Conservation (phyloP, 2,888 invertebrate species). For the Rhogogaster chlorosoma region DNA sequence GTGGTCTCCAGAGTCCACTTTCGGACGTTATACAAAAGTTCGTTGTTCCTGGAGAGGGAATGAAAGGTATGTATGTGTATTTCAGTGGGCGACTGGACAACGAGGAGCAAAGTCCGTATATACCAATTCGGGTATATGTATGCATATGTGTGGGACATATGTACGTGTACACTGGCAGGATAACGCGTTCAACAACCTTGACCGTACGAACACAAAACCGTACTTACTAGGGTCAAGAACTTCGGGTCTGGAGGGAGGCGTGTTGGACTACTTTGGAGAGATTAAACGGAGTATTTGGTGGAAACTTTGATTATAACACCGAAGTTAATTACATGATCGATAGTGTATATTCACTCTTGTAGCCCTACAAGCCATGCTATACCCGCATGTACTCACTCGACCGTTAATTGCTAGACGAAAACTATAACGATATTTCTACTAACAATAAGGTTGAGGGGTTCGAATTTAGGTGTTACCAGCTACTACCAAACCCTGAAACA, state of each 20-base stretch:
- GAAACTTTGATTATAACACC: conserved; percentile 48
- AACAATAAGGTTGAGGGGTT: neutral
- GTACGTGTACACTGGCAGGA: neutral
- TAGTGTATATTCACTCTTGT: conserved; percentile 14
- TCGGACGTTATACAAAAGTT: conserved; percentile 3
- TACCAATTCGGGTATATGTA: neutral
- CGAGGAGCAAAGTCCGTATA: neutral
- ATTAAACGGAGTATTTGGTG: conserved; percentile 39
- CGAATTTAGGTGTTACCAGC: neutral
- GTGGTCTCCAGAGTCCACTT: conserved; percentile 40
- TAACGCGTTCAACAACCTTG: conserved; percentile 27
- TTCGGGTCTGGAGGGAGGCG: conserved; percentile 25
- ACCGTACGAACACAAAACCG: conserved; percentile 39
- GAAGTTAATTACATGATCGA: conserved; percentile 44
- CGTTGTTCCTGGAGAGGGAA: neutral
- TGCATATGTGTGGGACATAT: neutral
- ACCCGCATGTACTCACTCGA: neutral
- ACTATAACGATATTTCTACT: neutral
- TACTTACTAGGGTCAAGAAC: conserved; percentile 45
- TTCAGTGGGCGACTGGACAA: neutral
- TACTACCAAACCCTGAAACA: neutral
- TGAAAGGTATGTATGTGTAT: neutral
- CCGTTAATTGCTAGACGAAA: conserved; percentile 10
- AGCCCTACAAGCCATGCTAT: neutral
- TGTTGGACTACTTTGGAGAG: conserved; percentile 25